Evolutionary conservation across 2,888 invertebrate species (phyloP).

Genomic region (Dasypogon diadema): DNA sequence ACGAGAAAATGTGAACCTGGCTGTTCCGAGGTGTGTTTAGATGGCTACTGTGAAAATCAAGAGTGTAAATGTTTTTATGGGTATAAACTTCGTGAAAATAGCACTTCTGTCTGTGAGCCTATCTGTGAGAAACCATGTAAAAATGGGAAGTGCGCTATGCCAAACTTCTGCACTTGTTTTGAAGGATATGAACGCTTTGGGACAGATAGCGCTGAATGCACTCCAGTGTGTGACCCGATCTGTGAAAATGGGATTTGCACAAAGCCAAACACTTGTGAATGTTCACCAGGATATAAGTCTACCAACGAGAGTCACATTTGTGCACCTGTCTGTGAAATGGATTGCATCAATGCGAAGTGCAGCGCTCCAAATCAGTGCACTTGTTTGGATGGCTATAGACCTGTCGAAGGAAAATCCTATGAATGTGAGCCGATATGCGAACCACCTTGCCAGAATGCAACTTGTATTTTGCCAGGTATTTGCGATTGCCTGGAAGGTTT

Average conservation of each 20-base stretch:
- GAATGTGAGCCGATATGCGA: slow-evolving; percentile 43
- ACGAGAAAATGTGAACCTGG: slow-evolving; percentile 62
- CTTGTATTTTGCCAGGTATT: slow-evolving; percentile 36
- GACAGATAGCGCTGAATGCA: not conserved
- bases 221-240: slow-evolving; percentile 44
- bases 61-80: slow-evolving; percentile 41
- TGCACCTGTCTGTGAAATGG: slow-evolving; percentile 63
- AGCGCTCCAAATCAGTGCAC: slow-evolving; percentile 65
- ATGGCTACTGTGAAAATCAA: slow-evolving; percentile 65
- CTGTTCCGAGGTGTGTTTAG: slow-evolving; percentile 70
- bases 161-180: slow-evolving; percentile 63
- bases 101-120: slow-evolving; percentile 62
- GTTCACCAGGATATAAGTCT: slow-evolving; percentile 18
- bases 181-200: slow-evolving; percentile 57
- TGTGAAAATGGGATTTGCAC: slow-evolving; percentile 39
- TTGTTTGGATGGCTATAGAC: slow-evolving; percentile 61
- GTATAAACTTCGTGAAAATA: slow-evolving; percentile 61
- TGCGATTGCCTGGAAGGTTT: slow-evolving; percentile 47
- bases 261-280: slow-evolving; percentile 44
- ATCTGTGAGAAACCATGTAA: slow-evolving; percentile 64
- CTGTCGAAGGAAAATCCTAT: not conserved
- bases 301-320: slow-evolving; percentile 61
- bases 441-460: slow-evolving; percentile 50
- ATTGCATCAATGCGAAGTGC: slow-evolving; percentile 68
- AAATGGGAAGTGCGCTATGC: slow-evolving; percentile 69